Conservation (phyloP, 64 coral and sea anemone genomes). For the Actinia tenebrosa region DNA sequence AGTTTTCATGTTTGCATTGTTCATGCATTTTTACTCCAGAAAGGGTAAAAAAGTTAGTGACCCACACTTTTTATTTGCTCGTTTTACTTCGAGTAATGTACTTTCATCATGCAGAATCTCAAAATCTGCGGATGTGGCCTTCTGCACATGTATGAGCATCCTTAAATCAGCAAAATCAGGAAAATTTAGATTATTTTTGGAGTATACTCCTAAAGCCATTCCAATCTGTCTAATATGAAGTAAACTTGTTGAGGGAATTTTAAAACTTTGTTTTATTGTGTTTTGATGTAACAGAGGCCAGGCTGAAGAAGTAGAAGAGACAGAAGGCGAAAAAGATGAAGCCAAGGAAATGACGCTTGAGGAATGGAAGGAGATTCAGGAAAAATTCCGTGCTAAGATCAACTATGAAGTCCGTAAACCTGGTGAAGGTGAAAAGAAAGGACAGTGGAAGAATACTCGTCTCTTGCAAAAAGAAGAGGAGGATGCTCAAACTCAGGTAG, state of each 20-base stretch:
- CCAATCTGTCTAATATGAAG: no score
- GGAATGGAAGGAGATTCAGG: slow-evolving; percentile 82
- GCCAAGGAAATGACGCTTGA: slow-evolving; percentile 89
- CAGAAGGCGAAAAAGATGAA: slow-evolving; percentile 60
- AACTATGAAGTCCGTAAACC: slow-evolving; percentile 71
- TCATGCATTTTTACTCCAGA: no score
- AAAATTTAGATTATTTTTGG: no score
- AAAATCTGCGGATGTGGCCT: no score
- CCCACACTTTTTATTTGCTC: neutral
- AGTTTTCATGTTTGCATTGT: no score
- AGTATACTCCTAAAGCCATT: no score
- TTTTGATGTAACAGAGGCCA: slow-evolving; percentile 31
- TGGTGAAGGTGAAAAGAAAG: slow-evolving; percentile 96
- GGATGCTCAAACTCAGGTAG: slow-evolving; percentile 24
- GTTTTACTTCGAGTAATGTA: no score
- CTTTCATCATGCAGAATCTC: no score
- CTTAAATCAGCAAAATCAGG: no score
- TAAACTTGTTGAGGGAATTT: no score
- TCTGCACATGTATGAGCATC: no score
- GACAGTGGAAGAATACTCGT: slow-evolving; percentile 95
- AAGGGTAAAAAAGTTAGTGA: no score
- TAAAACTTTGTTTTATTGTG: neutral
- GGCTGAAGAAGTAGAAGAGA: slow-evolving; percentile 52
- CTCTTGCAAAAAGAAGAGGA: slow-evolving; percentile 54
- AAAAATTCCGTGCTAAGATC: slow-evolving; percentile 61